These are phyloP conservation scores for Laterallus jamaicensis DNA, from an alignment of 2,113 vertebrate genomes.

Conservation along the genomic window DNA sequence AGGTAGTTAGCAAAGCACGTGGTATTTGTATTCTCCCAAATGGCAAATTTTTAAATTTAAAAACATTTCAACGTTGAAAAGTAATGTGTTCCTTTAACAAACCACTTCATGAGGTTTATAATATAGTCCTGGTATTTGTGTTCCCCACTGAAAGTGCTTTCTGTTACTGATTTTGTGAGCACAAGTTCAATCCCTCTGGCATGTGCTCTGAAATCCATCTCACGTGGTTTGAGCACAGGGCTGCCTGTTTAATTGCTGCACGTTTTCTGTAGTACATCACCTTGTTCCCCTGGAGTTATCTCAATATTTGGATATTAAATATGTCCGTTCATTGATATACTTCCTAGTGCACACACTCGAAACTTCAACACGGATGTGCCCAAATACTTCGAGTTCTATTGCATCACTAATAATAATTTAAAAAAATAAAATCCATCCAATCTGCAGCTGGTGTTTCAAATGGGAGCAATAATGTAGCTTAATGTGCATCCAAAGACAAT, in stretches of 20 bases:
- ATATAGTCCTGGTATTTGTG: neutral
- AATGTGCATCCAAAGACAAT: neutral
- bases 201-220: neutral
- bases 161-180: neutral
- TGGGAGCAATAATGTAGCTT: neutral
- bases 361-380: neutral
- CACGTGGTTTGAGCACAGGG: neutral
- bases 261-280: neutral
- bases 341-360: neutral
- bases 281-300: neutral
- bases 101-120: neutral
- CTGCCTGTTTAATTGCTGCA: neutral
- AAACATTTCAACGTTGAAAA: neutral
- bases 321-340: rapidly evolving
- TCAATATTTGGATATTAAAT: neutral
- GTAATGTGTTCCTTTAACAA: neutral
- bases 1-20: neutral
- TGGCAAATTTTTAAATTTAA: neutral
- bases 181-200: neutral
- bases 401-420: neutral
- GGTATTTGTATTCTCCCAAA: neutral
- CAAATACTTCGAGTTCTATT: neutral
- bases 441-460: neutral
- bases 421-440: no score
- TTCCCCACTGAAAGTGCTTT: neutral